Evolutionary conservation across 2,888 invertebrate genomes (phyloP), one percentile per base, ranked within the genome.

Genomic region (Keiferia lycopersicella): DNA sequence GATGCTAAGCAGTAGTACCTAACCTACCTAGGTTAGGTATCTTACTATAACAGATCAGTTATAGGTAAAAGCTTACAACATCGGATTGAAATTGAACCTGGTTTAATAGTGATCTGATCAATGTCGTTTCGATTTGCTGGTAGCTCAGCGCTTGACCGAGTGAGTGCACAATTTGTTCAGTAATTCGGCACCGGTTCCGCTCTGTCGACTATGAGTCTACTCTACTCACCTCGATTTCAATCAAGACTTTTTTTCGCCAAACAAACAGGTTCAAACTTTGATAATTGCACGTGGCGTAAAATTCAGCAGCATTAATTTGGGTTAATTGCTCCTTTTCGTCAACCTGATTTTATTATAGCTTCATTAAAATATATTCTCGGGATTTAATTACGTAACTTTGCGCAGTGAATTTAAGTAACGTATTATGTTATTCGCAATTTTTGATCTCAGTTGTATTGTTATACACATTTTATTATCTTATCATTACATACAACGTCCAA

Each of bases 111-210:
- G 14, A 16, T 45, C 6, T n/a, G 16, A 45, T 45, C n/a, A 45
- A 45, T 45, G 45, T 45, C 45, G 16, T 45, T n/a, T 45, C n/a
- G 16, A 45, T 45, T 45, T 45, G 45, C 16, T 45, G 45, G 45
- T 45, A 45, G n/a, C 45, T 56, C 4, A 34, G 10, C 34, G n/a
- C 16, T 34, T 18, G 56, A 10, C 56, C 34, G 56, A 30, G 34
- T 10, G 34, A 20, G 34, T 57, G 38, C 81, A 83, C 82, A 85
- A 86, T 78, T 76, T 69, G 72, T 74, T 68, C 71, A 67, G 78
- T 75, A 75, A 82, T 83, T 82, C 78, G 79, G 79, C 78, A 75
- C 68, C 67, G 68, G 83, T 82, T 83, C 77, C 77, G 80, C 80
- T 71, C 72, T 75, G 74, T 51, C 77, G 77, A 64, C 62, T 69